A percentile compares a stretch with the other conserved stretches of the same genome.
Evolutionary conservation across 2,888 invertebrate genomes (phyloP).

Genomic region (Hydroisotoma schaefferi): DNA sequence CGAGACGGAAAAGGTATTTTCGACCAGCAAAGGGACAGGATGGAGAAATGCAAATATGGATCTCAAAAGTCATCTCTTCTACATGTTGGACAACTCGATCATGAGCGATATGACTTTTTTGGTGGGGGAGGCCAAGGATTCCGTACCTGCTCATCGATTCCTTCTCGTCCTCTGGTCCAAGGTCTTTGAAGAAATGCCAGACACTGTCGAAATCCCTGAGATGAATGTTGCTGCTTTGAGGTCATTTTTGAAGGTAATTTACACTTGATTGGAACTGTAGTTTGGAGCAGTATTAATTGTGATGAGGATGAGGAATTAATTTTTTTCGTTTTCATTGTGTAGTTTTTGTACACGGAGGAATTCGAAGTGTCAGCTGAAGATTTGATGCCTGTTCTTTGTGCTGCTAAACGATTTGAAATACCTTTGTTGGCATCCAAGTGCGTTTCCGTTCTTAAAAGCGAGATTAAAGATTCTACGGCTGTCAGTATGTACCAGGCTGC

Average conservation of each 20-base stretch:
- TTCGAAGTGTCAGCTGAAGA: slow-evolving; percentile 42
- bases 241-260: slow-evolving; percentile 39
- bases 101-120: slow-evolving; percentile 43
- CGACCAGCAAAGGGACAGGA: slow-evolving; percentile 1
- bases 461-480: slow-evolving; percentile 41
- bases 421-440: slow-evolving; percentile 38
- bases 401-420: slow-evolving; percentile 40
- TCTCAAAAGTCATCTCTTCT: slow-evolving; percentile 32
- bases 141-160: slow-evolving; percentile 39
- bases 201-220: slow-evolving; percentile 42
- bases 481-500: slow-evolving; percentile 44
- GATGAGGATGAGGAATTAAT: neutral
- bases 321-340: slow-evolving; percentile 11
- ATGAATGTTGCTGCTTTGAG: slow-evolving; percentile 38
- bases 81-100: slow-evolving; percentile 40
- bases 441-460: slow-evolving; percentile 38
- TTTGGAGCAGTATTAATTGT: neutral
- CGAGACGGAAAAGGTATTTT: slow-evolving; percentile 31
- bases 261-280: neutral
- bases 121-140: slow-evolving; percentile 39
- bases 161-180: slow-evolving; percentile 38
- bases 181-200: slow-evolving; percentile 44
- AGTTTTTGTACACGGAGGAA: slow-evolving; percentile 42
- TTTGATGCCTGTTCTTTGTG: slow-evolving; percentile 42
- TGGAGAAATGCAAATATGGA: slow-evolving; percentile 34